Evolutionary conservation across 2,797 vertebrate species (phyloP), one percentile per base, ranked within the genome.

Genomic region (Parotocinclus haroldoi): DNA sequence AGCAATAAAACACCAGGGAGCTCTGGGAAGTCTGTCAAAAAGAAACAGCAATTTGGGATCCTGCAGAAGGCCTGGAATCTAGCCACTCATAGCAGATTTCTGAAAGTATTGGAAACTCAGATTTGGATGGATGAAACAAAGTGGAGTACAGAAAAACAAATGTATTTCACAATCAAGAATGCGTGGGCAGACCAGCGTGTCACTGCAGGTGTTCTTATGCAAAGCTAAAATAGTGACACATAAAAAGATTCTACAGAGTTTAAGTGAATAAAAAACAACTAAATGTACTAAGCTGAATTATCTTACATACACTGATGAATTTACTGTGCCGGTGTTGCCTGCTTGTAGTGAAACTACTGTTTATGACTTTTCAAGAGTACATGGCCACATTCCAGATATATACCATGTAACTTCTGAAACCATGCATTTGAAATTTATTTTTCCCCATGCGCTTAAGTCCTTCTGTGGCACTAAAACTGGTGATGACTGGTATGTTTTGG

Each of bases 1-100:
- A 56, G 76, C 60, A 70, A 44, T 77, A 72, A 77, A 77, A 40
- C 17, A 38, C 37, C 61, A 61, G 72, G 65, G 58, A 66, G 65
- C 65, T 63, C 72, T 72, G 72, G 76, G 69, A 77, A 77, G 67
- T 66, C 56, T 69, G 62, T 72, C 69, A 71, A 71, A 68, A 56
- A 70, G 60, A 75, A 75, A 77, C 56, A 65, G 65, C 67, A 73
- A 56, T 71, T 69, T 65, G 70, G 49, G 53, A 51, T 72, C 48
- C 49, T 45, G 66, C 44, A n/a, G 58, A 16, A 60, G 52, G 63
- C 37, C 39, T 77, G 76, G 69, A 61, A 14, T 48, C 12, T 38
- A 56, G 69, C 72, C 69, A 54, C 45, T 9, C 64, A 53, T 39
- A 52, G 56, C 68, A 71, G 60, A 51, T 67, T 67, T 53, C 69